phyloP scores from a whole-genome alignment of 1,140 invertebrate species.

The Telenomus remus region DNA sequence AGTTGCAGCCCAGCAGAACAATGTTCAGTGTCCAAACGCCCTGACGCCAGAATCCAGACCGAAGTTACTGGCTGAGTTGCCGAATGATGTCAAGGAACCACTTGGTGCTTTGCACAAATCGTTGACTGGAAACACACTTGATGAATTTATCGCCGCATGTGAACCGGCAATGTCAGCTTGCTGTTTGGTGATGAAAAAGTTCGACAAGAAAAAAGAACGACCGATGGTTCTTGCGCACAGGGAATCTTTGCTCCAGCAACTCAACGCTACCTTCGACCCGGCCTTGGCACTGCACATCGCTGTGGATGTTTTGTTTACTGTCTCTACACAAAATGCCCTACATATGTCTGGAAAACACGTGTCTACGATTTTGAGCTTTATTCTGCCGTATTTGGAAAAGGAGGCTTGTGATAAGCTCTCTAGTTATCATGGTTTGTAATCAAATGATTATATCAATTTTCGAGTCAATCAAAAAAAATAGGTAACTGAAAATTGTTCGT shows the following conservation, averaged over 20 bases:
- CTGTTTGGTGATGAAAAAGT: conserved; percentile 90
- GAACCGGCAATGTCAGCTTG: conserved; percentile 84
- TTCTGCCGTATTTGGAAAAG: conserved; percentile 81
- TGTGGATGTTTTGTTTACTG: conserved; percentile 87
- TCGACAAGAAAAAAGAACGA: conserved; percentile 91
- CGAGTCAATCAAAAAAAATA: no score
- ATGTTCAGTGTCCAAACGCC: conserved; percentile 74
- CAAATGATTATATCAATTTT: conserved; percentile 19
- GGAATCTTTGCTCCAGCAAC: conserved; percentile 86
- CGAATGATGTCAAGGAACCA: conserved; percentile 80
- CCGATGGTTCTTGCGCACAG: conserved; percentile 85
- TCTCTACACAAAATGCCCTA: conserved; percentile 86
- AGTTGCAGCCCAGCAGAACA: conserved; percentile 81
- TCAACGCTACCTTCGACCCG: conserved; percentile 84
- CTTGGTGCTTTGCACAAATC: conserved; percentile 80
- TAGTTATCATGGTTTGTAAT: conserved; percentile 84
- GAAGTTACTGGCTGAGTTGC: conserved; percentile 80
- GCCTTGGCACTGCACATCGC: conserved; percentile 90
- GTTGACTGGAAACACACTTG: conserved; percentile 78
- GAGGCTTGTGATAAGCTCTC: conserved; percentile 80
- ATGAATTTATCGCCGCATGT: conserved; percentile 85
- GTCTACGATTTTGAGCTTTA: conserved; percentile 83
- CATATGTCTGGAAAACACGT: conserved; percentile 95
- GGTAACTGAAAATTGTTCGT: conserved; percentile 2
- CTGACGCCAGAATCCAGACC: conserved; percentile 81